A percentile compares a stretch with the other conserved stretches of the same genome.
phyloP scores from a whole-genome alignment of 2,888 invertebrate genomes.

The Aelia acuminata region DNA sequence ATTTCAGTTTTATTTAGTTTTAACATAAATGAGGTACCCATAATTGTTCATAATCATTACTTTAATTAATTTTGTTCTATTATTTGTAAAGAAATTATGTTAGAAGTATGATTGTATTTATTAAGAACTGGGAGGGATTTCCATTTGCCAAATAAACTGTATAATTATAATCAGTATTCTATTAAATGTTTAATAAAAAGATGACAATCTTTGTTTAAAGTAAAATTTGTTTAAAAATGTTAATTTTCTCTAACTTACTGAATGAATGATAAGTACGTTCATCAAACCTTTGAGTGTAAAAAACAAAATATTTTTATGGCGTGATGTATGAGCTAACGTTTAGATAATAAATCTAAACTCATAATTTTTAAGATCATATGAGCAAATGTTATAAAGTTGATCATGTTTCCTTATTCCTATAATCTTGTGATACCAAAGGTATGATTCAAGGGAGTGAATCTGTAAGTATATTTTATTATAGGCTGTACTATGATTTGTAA shows the following conservation, averaged over 20 bases:
- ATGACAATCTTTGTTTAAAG: neutral
- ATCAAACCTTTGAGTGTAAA: neutral
- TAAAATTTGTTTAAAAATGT: neutral
- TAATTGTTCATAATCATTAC: neutral
- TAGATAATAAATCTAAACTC: neutral
- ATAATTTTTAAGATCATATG: constrained; percentile 20
- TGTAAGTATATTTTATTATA: constrained; percentile 39
- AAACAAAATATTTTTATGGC: neutral
- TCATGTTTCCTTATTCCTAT: constrained; percentile 33
- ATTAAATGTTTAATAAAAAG: too few relatives aligned
- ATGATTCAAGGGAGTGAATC: constrained; percentile 38
- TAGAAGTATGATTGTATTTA: neutral
- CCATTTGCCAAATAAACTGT: neutral
- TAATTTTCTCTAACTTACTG: neutral
- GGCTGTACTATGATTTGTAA: constrained; percentile 27
- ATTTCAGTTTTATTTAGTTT: neutral
- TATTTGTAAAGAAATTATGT: neutral
- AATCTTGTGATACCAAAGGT: constrained; percentile 43
- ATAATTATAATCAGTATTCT: neutral
- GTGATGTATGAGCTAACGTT: neutral
- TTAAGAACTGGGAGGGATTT: neutral
- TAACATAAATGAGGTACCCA: neutral
- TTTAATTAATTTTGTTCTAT: neutral
- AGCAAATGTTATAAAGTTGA: neutral
- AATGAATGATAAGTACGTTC: neutral